A percentile compares a stretch with the other conserved stretches of the same genome.
These are phyloP conservation scores for Aurelia coerulea DNA, from an alignment of 30 jellyfish, hydroid and myxozoan genomes.

Conservation along the genomic window DNA sequence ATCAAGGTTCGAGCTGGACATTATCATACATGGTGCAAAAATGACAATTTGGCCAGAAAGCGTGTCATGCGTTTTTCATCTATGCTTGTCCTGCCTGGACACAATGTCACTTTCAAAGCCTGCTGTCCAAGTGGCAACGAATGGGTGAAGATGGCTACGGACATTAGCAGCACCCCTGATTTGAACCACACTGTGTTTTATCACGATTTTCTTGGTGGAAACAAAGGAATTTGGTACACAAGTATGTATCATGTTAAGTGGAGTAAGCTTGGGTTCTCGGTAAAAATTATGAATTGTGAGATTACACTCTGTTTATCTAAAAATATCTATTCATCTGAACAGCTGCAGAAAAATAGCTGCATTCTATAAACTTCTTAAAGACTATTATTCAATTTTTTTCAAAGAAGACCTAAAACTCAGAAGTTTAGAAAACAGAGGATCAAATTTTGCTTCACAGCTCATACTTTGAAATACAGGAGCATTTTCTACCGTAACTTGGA, in stretches of 20 bases:
- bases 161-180: constrained; percentile 78
- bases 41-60: constrained; percentile 55
- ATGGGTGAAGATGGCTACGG: constrained; percentile 59
- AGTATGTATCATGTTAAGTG: constrained; percentile 32
- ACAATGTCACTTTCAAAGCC: constrained; percentile 87
- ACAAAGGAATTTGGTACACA: constrained; percentile 91
- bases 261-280: no score
- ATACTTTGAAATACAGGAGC: no score
- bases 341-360: no score
- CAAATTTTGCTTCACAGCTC: no score
- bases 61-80: constrained; percentile 68
- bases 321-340: no score
- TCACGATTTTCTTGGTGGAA: constrained; percentile 68
- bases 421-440: no score
- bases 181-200: constrained; percentile 79
- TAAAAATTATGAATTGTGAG: no score
- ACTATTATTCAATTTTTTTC: no score
- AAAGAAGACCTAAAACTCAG: no score
- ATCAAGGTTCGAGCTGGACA: constrained; percentile 79
- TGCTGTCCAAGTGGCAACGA: constrained; percentile 98
- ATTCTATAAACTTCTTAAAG: no score
- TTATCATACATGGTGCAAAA: constrained; percentile 75
- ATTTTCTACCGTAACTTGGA: no score
- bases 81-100: constrained; percentile 87
- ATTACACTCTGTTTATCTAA: no score